Evolutionary conservation across 1,140 invertebrate species (phyloP), one percentile per base, ranked within the genome.

Genomic region (Scaptomyza graminum): DNA sequence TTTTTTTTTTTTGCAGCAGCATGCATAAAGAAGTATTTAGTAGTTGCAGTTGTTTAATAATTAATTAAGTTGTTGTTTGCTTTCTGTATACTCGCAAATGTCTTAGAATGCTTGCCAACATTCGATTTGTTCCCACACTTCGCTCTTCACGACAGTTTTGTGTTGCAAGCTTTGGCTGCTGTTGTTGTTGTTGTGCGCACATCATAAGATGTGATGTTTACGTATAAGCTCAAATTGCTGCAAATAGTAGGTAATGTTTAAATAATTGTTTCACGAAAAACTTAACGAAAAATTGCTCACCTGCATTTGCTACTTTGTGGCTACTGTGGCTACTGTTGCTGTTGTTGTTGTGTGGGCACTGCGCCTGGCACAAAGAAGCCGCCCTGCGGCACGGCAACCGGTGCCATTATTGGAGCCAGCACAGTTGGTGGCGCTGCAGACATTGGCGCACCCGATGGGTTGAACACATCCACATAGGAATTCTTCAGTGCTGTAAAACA

Each of bases 401-500:
- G 92, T 25, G 93, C 93, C 90, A 92, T 90, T 13, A 92, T 90
- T 3, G 93, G 93, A 5, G 92, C 93, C 64, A 94, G 89, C 62
- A 93, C 89, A 72, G 88, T 92, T 11, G 93, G 91, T 11, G 92
- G 73, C 4, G 93, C 84, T 62, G 92, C 85, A n/a, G 82, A 70
- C 64, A 91, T 85, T 43, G 91, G 87, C 22, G 91, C 92, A 18
- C 94, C 94, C 70, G 93, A 93, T 22, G 95, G 95, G 93, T 96
- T 97, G 92, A 97, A 95, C 31, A 97, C 95, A 92, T 98, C 96
- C 55, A 97, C 96, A 92, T 98, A 98, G 54, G 95, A 95, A 87
- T 95, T 95, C 91, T 95, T 94, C 73, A 95, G 92, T 82, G 95
- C 95, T 96, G 90, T 22, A 47, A 3, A 0, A 22, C n/a, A n/a